Base-by-base conservation (phyloP, 1,140 invertebrate genomes). In the Zaprionus capensis region DNA sequence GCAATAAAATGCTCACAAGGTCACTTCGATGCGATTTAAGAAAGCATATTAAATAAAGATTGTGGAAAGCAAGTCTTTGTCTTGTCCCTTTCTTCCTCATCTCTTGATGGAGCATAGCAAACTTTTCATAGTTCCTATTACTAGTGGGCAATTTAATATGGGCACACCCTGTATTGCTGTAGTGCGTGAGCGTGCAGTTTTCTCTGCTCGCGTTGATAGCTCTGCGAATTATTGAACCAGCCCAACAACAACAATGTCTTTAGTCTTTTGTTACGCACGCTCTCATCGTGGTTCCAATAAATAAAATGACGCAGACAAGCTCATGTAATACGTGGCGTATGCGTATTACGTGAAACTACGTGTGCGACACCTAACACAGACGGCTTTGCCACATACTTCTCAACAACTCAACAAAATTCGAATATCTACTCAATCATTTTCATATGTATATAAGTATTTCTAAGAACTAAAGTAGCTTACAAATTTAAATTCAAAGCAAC, bases 241-340 rank as follows among this genome's bases (percentile, higher is more conserved):
- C 34, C 58, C 46, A 11, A 20, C 17, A 49, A 7, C 34, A 36
- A 6, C n/a, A 17, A 38, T 80, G 65, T 68, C n/a, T 28, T 20
- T 24, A 59, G 26, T 69, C 20, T n/a, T 41, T 64, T 17, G 31
- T 59, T 36, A 44, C 4, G 17, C 22, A 22, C 22, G 53, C 28
- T 57, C 22, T n/a, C 15, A 17, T 22, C 17, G 17, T 22, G 20
- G 24, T n/a, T 71, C 67, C 55, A 76, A 83, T 82, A 76, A 76
- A 83, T 76, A 83, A 75, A 68, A 61, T 53, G 22, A 36, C 61
- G 41, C 61, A 64, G 73, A 76, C 72, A 82, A 63, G 76, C 56
- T 62, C 36, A 46, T 76, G 28, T 46, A 36, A 72, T 58, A 83
- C 72, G 59, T 65, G 63, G 65, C 61, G 41, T 56, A 64, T 56